Conservation (phyloP, 2,113 vertebrate species). For the Nyctereutes procyonoides region DNA sequence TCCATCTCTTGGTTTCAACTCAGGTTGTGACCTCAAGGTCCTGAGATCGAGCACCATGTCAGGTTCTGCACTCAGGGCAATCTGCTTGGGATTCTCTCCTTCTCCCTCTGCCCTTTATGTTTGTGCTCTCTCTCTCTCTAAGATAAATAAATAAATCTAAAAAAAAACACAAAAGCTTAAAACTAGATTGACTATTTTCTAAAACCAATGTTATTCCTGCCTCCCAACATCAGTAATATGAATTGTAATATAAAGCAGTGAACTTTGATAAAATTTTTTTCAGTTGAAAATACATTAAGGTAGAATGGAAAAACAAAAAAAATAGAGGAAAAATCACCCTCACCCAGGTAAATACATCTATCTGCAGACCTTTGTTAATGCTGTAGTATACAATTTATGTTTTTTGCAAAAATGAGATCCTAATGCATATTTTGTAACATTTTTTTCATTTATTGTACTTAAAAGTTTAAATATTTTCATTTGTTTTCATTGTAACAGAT, state of each 20-base stretch:
- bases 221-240: not conserved
- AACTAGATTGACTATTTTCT: not conserved
- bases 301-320: not conserved
- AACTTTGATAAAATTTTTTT: not conserved
- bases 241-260: slow-evolving; percentile 1
- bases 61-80: not conserved
- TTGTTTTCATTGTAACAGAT: slow-evolving; percentile 43
- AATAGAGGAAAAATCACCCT: not conserved
- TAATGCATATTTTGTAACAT: not conserved
- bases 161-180: not conserved
- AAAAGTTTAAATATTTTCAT: not conserved
- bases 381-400: not conserved
- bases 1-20: not conserved
- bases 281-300: not conserved
- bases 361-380: not conserved
- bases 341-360: not conserved
- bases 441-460: not conserved
- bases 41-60: not conserved
- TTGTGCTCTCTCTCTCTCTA: not conserved
- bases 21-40: not conserved
- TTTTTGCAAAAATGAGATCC: not conserved
- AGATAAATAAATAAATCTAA: not conserved
- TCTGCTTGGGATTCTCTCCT: not conserved
- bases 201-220: not conserved
- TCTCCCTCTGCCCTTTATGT: not conserved